Conservation (phyloP, 2,113 vertebrate genomes). For the Fulmarus glacialis region DNA sequence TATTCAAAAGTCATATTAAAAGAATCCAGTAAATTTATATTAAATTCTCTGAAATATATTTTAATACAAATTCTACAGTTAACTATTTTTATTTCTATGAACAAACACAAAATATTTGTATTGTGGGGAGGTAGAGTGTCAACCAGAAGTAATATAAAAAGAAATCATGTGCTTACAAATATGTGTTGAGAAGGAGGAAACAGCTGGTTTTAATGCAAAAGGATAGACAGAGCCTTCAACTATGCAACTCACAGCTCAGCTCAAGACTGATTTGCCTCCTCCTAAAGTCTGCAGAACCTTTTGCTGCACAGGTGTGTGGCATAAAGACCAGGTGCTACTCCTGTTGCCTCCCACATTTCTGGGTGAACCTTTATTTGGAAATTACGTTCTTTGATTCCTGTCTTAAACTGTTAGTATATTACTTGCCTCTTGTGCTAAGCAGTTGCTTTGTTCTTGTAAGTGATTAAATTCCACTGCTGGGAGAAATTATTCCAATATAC, state of each 20-base stretch:
- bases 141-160: neutral
- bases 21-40: neutral
- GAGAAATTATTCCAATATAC: neutral
- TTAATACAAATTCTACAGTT: neutral
- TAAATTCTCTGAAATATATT: neutral
- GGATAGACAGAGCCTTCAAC: neutral
- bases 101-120: neutral
- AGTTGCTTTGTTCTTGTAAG: neutral
- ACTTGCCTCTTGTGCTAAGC: neutral
- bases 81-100: neutral
- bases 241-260: neutral
- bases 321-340: neutral
- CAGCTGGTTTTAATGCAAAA: neutral
- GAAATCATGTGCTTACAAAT: neutral
- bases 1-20: neutral
- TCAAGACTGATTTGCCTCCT: neutral
- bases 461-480: neutral
- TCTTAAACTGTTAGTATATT: neutral
- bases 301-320: neutral
- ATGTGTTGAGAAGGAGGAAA: neutral
- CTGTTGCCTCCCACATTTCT: neutral
- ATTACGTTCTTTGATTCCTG: rapidly evolving
- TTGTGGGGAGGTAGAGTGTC: neutral
- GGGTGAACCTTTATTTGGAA: neutral
- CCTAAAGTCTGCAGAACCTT: neutral